phyloP scores from a whole-genome alignment of 2,888 invertebrate genomes.

The Heteropelma amictum region DNA sequence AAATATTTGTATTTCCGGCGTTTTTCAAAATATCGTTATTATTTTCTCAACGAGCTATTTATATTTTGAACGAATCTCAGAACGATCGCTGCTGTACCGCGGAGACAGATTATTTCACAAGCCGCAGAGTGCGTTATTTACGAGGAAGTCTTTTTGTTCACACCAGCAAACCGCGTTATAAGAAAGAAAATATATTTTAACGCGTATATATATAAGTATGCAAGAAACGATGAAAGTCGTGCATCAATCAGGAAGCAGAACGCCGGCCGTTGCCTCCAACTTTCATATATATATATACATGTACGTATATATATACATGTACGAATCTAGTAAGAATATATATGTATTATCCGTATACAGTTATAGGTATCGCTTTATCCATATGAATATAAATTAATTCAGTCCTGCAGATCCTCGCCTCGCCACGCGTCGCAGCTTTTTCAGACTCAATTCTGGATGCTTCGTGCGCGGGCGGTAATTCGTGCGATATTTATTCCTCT shows the following conservation, averaged over 20 bases:
- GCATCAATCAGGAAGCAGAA: slow-evolving; percentile 53
- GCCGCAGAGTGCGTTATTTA: slow-evolving; percentile 30
- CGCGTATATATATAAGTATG: slow-evolving; percentile 20
- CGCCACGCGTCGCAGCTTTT: slow-evolving; percentile 33
- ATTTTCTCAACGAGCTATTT: neutral
- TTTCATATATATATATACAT: neutral
- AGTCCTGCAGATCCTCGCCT: slow-evolving; percentile 2
- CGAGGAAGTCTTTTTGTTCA: slow-evolving; percentile 47
- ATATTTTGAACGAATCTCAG: slow-evolving; percentile 4
- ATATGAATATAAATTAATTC: slow-evolving; percentile 2
- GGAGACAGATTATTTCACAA: slow-evolving; percentile 28
- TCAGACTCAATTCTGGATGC: slow-evolving; percentile 6
- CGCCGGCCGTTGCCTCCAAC: slow-evolving; percentile 19
- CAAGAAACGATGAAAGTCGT: slow-evolving; percentile 49
- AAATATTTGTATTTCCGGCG: too few relatives aligned
- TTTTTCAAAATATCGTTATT: neutral
- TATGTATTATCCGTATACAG: too few relatives aligned
- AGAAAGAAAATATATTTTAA: slow-evolving; percentile 29
- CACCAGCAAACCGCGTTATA: too few relatives aligned
- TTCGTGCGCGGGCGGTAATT: neutral
- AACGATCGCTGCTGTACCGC: slow-evolving; percentile 32
- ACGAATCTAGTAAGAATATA: too few relatives aligned
- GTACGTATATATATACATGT: too few relatives aligned
- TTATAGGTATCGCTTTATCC: too few relatives aligned
- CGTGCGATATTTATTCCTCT: slow-evolving; percentile 3